phyloP scores from a whole-genome alignment of 2,113 vertebrate species.

The Sula dactylatra region DNA sequence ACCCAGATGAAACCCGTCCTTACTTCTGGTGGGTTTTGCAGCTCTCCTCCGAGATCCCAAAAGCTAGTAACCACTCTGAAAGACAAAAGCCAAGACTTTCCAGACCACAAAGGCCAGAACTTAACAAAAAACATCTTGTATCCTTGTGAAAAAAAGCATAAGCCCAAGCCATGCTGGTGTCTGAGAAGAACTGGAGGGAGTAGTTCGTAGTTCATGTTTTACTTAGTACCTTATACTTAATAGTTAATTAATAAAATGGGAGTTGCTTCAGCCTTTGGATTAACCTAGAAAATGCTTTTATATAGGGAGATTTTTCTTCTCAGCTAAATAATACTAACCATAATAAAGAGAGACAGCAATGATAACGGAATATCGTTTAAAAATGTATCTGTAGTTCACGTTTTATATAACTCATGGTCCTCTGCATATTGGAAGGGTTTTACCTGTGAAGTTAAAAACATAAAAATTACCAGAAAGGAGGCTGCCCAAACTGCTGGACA shows the following conservation, averaged over 20 bases:
- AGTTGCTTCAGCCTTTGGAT: background rate
- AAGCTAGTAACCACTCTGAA: background rate
- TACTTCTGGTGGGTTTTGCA: background rate
- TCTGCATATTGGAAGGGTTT: background rate
- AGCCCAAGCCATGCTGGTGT: background rate
- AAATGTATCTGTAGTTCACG: accelerated
- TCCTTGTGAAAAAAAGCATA: background rate
- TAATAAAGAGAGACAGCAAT: background rate
- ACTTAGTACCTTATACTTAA: background rate
- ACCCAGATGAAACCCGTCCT: background rate
- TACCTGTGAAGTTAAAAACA: background rate
- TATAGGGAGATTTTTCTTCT: background rate
- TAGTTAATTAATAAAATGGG: background rate
- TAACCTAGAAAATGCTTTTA: background rate
- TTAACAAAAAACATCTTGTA: background rate
- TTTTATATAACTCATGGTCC: accelerated
- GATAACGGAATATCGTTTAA: accelerated
- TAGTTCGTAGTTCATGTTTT: background rate
- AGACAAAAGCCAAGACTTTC: background rate
- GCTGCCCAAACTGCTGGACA: too few species aligned
- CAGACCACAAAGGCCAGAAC: background rate
- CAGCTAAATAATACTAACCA: background rate
- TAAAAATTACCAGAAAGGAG: background rate
- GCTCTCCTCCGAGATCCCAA: background rate
- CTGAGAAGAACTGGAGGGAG: background rate